Conservation (phyloP, 92 coral and sea anemone genomes). For the Actinernus sp. region DNA sequence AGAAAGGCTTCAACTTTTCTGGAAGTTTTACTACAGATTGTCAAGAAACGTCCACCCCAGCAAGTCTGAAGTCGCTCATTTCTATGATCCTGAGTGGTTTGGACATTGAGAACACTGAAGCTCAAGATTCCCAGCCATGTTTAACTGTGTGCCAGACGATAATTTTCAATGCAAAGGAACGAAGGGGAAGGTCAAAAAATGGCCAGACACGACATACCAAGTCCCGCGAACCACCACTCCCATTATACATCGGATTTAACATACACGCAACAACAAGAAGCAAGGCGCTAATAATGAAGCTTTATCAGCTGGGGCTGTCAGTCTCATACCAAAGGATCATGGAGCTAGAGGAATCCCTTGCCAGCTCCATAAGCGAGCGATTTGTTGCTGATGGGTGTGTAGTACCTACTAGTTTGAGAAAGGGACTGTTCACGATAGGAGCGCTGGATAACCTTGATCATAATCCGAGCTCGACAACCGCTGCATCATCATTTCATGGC, state of each 20-base stretch:
- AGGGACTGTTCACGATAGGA: slow-evolving; percentile 51
- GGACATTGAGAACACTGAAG: slow-evolving; percentile 64
- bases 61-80: slow-evolving; percentile 65
- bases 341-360: slow-evolving; percentile 55
- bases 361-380: slow-evolving; percentile 42
- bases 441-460: slow-evolving; percentile 66
- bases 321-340: slow-evolving; percentile 59
- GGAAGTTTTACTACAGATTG: slow-evolving; percentile 52
- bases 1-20: slow-evolving; percentile 65
- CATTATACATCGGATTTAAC: slow-evolving; percentile 55
- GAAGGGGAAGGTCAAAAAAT: slow-evolving; percentile 6
- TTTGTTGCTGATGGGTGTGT: slow-evolving; percentile 43
- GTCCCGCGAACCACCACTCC: slow-evolving; percentile 65
- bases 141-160: slow-evolving; percentile 72
- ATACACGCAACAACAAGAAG: slow-evolving; percentile 60
- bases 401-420: slow-evolving; percentile 42
- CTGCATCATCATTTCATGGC: slow-evolving; percentile 67
- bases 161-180: slow-evolving; percentile 49
- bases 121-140: slow-evolving; percentile 68
- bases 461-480: slow-evolving; percentile 67
- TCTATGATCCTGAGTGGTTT: slow-evolving; percentile 57
- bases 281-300: slow-evolving; percentile 40
- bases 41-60: slow-evolving; percentile 62
- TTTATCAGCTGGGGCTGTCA: slow-evolving; percentile 57
- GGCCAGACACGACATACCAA: slow-evolving; percentile 42